phyloP scores from a whole-genome alignment of 2,888 invertebrate genomes.

The Halictus quadricinctus region DNA sequence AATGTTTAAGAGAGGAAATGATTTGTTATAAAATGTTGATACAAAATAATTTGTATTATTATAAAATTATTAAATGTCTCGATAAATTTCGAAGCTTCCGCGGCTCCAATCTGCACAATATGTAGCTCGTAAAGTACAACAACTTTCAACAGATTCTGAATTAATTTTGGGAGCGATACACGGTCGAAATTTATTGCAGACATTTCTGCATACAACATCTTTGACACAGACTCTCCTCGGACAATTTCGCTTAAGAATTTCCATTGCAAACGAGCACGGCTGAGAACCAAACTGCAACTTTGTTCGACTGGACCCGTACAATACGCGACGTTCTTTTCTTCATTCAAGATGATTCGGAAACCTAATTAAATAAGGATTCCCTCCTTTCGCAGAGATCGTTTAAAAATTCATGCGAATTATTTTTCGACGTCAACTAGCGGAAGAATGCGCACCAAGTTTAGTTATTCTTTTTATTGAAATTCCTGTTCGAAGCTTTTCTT shows the following conservation, averaged over 20 bases:
- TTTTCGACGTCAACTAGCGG: background rate
- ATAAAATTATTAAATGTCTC: background rate
- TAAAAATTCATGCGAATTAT: background rate
- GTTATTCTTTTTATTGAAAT: background rate
- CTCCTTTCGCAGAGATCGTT: background rate
- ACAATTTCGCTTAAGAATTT: constrained; percentile 24
- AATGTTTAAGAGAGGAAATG: background rate
- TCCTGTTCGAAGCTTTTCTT: background rate
- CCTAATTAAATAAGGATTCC: background rate
- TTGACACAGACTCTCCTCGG: background rate
- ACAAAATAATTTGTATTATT: background rate
- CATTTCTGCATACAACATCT: constrained; percentile 3
- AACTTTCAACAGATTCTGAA: background rate
- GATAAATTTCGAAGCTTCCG: background rate
- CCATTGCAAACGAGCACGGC: constrained; percentile 20
- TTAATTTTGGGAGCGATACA: background rate
- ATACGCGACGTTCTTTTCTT: constrained; percentile 10
- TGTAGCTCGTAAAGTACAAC: background rate
- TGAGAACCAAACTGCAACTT: constrained; percentile 12
- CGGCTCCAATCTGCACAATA: background rate
- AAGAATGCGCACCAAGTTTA: background rate
- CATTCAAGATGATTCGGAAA: background rate
- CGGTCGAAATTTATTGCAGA: background rate
- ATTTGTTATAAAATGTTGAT: background rate
- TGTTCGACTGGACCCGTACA: background rate